Percentiles rank a stretch among this genome's conserved stretches.
phyloP scores from a whole-genome alignment of 2,113 vertebrate genomes.

The Phalacrocorax brasilianus region DNA sequence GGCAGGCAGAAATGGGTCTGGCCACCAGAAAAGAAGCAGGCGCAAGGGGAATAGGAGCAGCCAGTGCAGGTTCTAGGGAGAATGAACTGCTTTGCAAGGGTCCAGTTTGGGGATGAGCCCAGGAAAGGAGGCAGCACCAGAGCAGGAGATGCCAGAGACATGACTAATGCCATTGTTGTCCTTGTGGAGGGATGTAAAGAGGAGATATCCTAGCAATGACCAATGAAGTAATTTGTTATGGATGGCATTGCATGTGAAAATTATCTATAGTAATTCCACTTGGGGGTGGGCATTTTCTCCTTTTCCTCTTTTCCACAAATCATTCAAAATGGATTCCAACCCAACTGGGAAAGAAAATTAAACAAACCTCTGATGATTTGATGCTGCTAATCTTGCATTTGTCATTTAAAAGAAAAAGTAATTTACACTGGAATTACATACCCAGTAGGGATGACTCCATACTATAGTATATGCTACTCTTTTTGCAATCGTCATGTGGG shows the following conservation, averaged over 20 bases:
- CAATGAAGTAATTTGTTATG: slow-evolving; percentile 55
- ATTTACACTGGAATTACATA: not conserved
- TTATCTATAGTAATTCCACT: slow-evolving; percentile 32
- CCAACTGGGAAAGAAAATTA: not conserved
- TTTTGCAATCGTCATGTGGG: not conserved
- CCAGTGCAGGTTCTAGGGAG: not conserved
- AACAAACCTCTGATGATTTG: not conserved
- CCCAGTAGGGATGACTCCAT: not conserved
- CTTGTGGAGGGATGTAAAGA: not conserved
- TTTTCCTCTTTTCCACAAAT: not conserved
- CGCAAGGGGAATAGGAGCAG: not conserved
- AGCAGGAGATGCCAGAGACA: slow-evolving; percentile 5
- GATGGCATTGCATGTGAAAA: slow-evolving; percentile 38
- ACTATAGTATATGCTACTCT: not conserved
- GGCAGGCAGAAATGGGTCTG: not conserved
- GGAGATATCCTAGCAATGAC: not conserved
- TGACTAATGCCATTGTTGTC: slow-evolving; percentile 8
- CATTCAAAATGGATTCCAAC: slow-evolving; percentile 19
- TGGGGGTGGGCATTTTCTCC: not conserved
- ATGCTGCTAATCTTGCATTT: not conserved
- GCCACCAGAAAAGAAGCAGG: not conserved
- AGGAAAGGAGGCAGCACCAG: not conserved
- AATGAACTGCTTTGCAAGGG: not conserved
- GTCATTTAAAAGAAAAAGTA: not conserved
- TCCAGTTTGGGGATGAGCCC: not conserved